phyloP scores from a whole-genome alignment of 2,888 invertebrate genomes.

The Amorpha juglandis region DNA sequence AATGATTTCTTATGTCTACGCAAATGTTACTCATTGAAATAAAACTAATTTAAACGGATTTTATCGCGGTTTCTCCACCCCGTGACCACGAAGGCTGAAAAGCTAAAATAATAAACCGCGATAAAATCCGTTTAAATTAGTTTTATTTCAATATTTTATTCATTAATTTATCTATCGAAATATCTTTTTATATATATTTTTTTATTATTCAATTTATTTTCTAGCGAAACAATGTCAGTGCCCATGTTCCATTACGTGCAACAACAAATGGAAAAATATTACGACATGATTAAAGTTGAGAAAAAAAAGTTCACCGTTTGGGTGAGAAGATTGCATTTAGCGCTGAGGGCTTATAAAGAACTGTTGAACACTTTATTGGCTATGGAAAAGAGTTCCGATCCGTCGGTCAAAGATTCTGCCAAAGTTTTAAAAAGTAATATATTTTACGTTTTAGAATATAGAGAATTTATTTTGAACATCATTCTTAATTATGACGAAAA shows the following conservation, averaged over 20 bases:
- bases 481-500: slow-evolving; percentile 92
- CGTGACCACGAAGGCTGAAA: too few relatives aligned
- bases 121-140: too few relatives aligned
- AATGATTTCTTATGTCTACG: too few relatives aligned
- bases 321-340: slow-evolving; percentile 94
- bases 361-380: slow-evolving; percentile 91
- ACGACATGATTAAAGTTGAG: slow-evolving; percentile 92
- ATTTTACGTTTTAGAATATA: slow-evolving; percentile 96
- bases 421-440: slow-evolving; percentile 95
- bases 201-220: slow-evolving; percentile 51
- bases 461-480: slow-evolving; percentile 93
- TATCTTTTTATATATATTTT: not conserved
- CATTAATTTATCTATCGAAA: not conserved
- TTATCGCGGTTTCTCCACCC: too few relatives aligned
- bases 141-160: too few relatives aligned
- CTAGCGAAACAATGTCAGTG: slow-evolving; percentile 96
- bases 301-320: slow-evolving; percentile 93
- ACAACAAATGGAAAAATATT: slow-evolving; percentile 93
- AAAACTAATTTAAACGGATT: too few relatives aligned
- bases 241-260: slow-evolving; percentile 97
- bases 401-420: slow-evolving; percentile 89
- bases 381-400: slow-evolving; percentile 91
- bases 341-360: slow-evolving; percentile 91
- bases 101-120: too few relatives aligned
- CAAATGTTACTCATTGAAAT: too few relatives aligned